Conservation (phyloP, 2,797 vertebrate species). For the Hafferia zeledoni region DNA sequence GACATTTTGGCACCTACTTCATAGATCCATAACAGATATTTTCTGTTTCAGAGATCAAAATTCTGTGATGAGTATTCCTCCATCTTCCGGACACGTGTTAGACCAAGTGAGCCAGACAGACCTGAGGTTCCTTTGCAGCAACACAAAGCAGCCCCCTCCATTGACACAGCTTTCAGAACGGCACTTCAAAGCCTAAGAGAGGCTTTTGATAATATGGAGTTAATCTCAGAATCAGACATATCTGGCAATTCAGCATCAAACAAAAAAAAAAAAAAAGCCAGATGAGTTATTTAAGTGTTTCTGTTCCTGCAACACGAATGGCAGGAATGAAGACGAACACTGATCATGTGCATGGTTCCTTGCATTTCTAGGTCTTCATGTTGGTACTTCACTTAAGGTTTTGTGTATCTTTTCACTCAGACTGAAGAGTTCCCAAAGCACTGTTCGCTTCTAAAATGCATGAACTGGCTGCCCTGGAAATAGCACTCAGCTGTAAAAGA, state of each 20-base stretch:
- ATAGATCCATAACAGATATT: neutral
- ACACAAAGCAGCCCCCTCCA: neutral
- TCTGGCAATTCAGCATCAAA: neutral
- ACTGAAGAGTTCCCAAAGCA: neutral
- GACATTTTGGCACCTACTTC: neutral
- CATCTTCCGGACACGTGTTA: neutral
- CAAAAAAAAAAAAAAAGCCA: neutral
- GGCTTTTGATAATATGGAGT: neutral
- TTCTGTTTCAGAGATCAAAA: neutral
- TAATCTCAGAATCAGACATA: neutral
- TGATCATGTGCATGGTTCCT: neutral
- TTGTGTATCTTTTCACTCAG: neutral
- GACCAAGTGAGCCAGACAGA: neutral
- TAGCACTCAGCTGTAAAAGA: constrained; percentile 11
- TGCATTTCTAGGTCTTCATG: neutral
- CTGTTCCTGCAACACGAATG: neutral
- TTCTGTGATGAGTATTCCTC: neutral
- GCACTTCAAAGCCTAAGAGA: neutral
- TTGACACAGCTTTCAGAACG: neutral
- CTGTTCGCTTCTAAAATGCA: neutral
- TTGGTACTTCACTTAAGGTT: neutral
- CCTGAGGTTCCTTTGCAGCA: neutral
- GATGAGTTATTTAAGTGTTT: neutral
- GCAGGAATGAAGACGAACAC: neutral
- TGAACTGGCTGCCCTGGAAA: constrained; percentile 1